These are phyloP conservation scores for Brenthis daphne DNA, from an alignment of 2,888 invertebrate genomes.

Conservation along the genomic window DNA sequence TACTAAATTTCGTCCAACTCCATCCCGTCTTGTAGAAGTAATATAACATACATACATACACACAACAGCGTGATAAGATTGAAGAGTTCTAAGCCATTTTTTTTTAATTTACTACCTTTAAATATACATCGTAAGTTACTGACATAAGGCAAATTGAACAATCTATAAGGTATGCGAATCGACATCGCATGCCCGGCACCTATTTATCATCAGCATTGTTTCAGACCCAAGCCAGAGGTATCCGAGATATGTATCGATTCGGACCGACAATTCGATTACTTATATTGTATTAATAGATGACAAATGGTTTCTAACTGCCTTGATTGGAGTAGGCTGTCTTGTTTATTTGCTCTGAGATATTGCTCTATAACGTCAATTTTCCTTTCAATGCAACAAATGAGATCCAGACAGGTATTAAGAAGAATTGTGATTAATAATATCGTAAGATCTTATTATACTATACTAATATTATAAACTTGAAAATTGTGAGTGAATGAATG, in stretches of 20 bases:
- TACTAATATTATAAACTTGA: no score
- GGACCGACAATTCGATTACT: slow-evolving; percentile 26
- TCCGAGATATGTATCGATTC: slow-evolving; percentile 44
- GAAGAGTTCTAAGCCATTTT: no score
- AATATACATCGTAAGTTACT: slow-evolving; percentile 28
- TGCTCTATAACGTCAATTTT: neutral
- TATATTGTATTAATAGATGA: slow-evolving; percentile 32
- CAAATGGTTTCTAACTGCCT: slow-evolving; percentile 22
- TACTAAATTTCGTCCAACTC: no score
- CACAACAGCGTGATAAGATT: no score
- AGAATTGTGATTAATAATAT: no score
- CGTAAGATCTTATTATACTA: no score
- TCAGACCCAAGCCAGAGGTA: slow-evolving; percentile 38
- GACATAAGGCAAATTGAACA: slow-evolving; percentile 1
- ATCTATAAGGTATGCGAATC: slow-evolving; percentile 36
- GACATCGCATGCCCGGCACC: slow-evolving; percentile 43
- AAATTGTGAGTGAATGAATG: no score
- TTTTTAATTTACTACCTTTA: no score
- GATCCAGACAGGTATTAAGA: no score
- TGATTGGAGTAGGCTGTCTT: slow-evolving; percentile 4
- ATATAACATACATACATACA: no score
- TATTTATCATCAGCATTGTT: slow-evolving; percentile 41
- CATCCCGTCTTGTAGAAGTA: no score
- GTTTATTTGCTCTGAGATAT: slow-evolving; percentile 1
- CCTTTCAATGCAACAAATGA: no score